These are phyloP conservation scores for Malthinus flaveolus DNA, from an alignment of 2,888 invertebrate species.

Conservation along the genomic window DNA sequence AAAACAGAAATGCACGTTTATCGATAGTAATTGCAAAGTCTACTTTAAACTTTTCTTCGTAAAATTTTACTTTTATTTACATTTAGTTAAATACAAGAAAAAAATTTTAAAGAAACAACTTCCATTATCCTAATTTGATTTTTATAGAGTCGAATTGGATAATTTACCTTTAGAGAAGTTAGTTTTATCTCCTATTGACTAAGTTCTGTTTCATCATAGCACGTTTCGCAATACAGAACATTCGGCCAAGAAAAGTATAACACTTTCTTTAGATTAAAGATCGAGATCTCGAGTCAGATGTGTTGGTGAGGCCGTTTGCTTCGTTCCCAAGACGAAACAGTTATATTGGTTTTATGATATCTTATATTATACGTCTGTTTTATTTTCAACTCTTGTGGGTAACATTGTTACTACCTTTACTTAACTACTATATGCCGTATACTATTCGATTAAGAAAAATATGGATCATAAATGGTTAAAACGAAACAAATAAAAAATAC, in stretches of 20 bases:
- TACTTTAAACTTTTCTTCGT: no score
- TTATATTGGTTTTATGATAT: slow-evolving; percentile 39
- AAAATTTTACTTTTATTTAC: no score
- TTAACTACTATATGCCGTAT: slow-evolving; percentile 18
- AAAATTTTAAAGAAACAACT: no score
- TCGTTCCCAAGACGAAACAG: slow-evolving; percentile 31
- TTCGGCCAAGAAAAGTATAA: slow-evolving; percentile 20
- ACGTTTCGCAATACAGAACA: slow-evolving; percentile 26
- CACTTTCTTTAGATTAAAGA: background rate
- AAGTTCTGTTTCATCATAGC: slow-evolving; percentile 24
- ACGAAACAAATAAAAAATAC: no score
- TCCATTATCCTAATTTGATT: no score
- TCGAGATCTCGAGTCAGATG: slow-evolving; percentile 6
- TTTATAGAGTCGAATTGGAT: no score
- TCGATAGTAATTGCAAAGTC: no score
- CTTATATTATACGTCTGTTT: slow-evolving; percentile 38
- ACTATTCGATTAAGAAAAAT: no score
- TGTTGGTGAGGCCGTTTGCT: slow-evolving; percentile 19
- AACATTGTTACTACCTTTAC: slow-evolving; percentile 36
- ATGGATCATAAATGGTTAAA: no score
- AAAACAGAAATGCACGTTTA: no score
- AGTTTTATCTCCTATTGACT: slow-evolving; percentile 23
- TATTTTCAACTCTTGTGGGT: slow-evolving; percentile 35
- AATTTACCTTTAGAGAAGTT: slow-evolving; percentile 5
- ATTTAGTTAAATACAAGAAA: no score